Base-by-base conservation (phyloP, 1,140 invertebrate genomes). In the Odontomachus brunneus region DNA sequence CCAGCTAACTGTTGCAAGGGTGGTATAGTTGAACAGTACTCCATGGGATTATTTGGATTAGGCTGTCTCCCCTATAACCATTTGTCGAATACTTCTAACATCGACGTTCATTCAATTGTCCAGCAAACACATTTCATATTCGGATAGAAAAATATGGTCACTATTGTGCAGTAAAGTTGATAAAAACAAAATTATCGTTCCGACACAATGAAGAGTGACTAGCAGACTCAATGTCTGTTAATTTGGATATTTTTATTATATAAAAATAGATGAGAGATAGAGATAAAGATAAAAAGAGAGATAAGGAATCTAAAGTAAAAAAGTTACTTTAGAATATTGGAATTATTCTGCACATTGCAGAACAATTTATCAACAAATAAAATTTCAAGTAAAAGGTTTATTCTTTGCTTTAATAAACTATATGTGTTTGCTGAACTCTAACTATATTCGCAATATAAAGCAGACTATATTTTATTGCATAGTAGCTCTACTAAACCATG, bases 21-120 rank as follows among this genome's bases (percentile, higher is more conserved):
- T 84, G 97, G 97, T 92, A 98, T 96, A 53, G 96, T 97, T 63
- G 97, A 97, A 94, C 97, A 98, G 94, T 98, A 98, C 93, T 98
- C 97, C 95, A 97, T 96, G 48, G 97, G 97, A 94, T 98, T 98
- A 93, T 98, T 98, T 62, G 97, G 97, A 94, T 98, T 97, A 69
- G 97, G 97, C 84, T 95, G 93, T 92, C 93, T 93, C 84, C 91
- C 93, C 94, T 92, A 93, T 94, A 94, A 94, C 91, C 91, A 94
- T 94, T 94, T 94, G 92, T 93, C 90, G 91, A 94, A 94, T 94
- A 94, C 93, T 94, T 94, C 96, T 96, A 81, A 97, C 96, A 89
- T 96, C 93, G 9, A 94, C 96, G 91, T 96, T 95, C 89, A 94
- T 94, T 91, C 89, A 84, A 85, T 80, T 26, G 53, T 66, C 62